Evolutionary conservation across 2,888 invertebrate genomes (phyloP), one percentile per base, ranked within the genome.

Genomic region (Hartigia nigra): DNA sequence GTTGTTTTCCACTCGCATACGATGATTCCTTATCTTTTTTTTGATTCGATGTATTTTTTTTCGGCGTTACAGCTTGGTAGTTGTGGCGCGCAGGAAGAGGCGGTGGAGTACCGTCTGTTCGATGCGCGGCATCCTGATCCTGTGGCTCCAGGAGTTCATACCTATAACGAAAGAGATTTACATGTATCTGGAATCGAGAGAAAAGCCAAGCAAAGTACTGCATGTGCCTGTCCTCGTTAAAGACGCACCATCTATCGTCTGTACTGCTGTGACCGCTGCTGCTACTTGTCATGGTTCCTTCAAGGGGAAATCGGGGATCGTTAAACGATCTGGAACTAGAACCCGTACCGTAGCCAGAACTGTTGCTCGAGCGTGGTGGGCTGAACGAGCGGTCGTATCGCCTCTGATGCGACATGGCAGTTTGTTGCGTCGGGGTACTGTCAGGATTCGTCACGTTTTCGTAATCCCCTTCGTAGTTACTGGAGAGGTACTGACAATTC

Each of bases 281-380:
- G 81, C 94, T 94, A 89, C 94, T 94, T 31, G 94, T 94, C 92
- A 94, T 92, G 80, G 94, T 93, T 77, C 94, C 94, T 92, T 93
- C 91, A 82, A 91, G 85, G 78, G 88, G 89, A 86, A 90, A 91
- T 77, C 91, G 88, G 69, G 91, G 91, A 87, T 91, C 91, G 86
- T 90, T 91, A 86, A 91, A 91, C 83, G 91, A 91, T 82, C 91
- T 88, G 77, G 91, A 91, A 85, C 91, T 91, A 36, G 91, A 91
- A 91, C 96, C 96, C 12, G 97, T 97, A 79, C 96, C 96, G 90
- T 97, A 97, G 4, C 96, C 96, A 69, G 96, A 96, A 92, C 96
- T 96, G 90, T 96, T 96, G 87, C 95, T 95, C 82, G 96, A 95
- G 87, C 96, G 94, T 77, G 96, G 96, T 75, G 97, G 96, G 74